Conservation (phyloP, 1,140 invertebrate genomes). For the Sinella curviseta region DNA sequence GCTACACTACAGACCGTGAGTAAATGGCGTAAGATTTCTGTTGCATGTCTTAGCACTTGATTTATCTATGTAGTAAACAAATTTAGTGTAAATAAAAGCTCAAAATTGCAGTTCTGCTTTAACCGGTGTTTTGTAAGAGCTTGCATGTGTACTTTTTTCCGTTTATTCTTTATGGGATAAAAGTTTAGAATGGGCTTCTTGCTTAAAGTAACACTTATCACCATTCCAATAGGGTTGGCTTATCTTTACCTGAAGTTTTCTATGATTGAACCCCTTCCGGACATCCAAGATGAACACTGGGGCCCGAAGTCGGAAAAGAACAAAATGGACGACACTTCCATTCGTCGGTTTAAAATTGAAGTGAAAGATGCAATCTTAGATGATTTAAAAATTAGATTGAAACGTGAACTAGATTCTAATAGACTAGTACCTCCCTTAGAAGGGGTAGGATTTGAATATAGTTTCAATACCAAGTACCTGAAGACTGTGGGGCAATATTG, state of each 20-base stretch:
- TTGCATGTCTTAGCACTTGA: too few relatives aligned
- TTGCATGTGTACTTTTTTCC: too few relatives aligned
- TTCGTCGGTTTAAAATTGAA: constrained; percentile 59
- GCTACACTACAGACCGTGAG: too few relatives aligned
- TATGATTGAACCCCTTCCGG: constrained; percentile 20
- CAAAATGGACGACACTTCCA: constrained; percentile 53
- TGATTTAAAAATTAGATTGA: constrained; percentile 60
- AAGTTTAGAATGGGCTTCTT: too few relatives aligned
- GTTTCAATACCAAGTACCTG: constrained; percentile 71
- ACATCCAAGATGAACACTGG: constrained; percentile 57
- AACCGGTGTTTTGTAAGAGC: too few relatives aligned
- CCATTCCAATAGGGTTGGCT: neutral
- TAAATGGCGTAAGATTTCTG: too few relatives aligned
- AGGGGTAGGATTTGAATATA: constrained; percentile 71
- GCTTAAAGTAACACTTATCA: too few relatives aligned
- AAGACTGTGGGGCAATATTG: constrained; percentile 65
- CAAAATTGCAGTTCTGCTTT: too few relatives aligned
- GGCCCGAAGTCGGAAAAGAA: constrained; percentile 52
- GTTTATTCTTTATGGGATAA: too few relatives aligned
- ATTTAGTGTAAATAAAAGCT: too few relatives aligned
- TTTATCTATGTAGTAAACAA: too few relatives aligned
- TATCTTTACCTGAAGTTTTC: neutral
- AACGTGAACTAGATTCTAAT: constrained; percentile 55
- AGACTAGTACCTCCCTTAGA: constrained; percentile 64
- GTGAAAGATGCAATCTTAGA: constrained; percentile 52